phyloP scores from a whole-genome alignment of 2,888 invertebrate species.

The Idaea dimidiata region DNA sequence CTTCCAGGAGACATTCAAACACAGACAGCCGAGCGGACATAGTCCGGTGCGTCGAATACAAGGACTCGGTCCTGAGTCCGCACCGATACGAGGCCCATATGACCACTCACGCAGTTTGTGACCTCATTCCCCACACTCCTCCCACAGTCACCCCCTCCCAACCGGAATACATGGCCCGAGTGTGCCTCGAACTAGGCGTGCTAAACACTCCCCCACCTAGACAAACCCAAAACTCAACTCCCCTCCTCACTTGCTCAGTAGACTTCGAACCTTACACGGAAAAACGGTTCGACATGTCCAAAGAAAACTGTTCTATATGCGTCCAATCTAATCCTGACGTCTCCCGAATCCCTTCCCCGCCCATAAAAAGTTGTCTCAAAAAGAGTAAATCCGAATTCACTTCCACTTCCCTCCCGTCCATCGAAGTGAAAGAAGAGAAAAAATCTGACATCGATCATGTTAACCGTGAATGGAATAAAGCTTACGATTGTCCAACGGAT shows the following conservation, averaged over 20 bases:
- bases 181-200: slow-evolving; percentile 80
- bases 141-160: slow-evolving; percentile 22
- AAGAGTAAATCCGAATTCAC: slow-evolving; percentile 54
- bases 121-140: slow-evolving; percentile 58
- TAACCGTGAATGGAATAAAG: slow-evolving; percentile 62
- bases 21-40: slow-evolving; percentile 72
- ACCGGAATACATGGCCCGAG: slow-evolving; percentile 65
- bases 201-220: slow-evolving; percentile 45
- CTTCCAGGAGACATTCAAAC: slow-evolving; percentile 45
- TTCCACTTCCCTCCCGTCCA: slow-evolving; percentile 64
- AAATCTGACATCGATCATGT: slow-evolving; percentile 64
- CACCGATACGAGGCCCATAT: slow-evolving; percentile 43
- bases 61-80: slow-evolving; percentile 49
- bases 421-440: slow-evolving; percentile 50
- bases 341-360: slow-evolving; percentile 60
- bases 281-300: slow-evolving; percentile 53
- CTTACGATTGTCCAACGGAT: slow-evolving; percentile 68
- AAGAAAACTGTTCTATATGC: slow-evolving; percentile 66
- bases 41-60: slow-evolving; percentile 73
- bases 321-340: slow-evolving; percentile 67
- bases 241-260: slow-evolving; percentile 57
- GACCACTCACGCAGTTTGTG: slow-evolving; percentile 59
- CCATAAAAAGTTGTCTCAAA: slow-evolving; percentile 73
- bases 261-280: slow-evolving; percentile 61
- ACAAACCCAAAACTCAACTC: slow-evolving; percentile 34